These are phyloP conservation scores for Neoscelio sp. DNA, from an alignment of 2,888 invertebrate genomes.

Conservation along the genomic window DNA sequence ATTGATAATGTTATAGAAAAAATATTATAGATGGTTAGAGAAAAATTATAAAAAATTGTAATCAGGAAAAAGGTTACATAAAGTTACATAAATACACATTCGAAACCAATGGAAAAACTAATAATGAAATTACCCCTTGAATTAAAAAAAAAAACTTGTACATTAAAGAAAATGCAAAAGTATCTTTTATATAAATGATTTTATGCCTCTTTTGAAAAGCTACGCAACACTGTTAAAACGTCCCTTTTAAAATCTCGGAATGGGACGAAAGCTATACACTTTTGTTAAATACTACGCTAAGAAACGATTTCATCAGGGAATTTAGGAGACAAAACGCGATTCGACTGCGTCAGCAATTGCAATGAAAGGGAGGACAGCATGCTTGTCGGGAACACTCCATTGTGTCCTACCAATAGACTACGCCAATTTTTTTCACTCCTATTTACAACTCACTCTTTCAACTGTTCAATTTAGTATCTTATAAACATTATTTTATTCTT, in stretches of 20 bases:
- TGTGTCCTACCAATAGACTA: conserved; percentile 22
- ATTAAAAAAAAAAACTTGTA: no score
- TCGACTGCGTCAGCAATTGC: conserved; percentile 71
- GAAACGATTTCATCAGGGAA: conserved; percentile 75
- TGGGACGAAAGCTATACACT: conserved; percentile 44
- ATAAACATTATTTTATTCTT: no score
- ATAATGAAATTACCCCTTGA: no score
- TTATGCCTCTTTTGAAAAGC: not conserved
- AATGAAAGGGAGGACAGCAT: conserved; percentile 34
- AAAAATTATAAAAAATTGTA: no score
- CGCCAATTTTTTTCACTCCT: conserved; percentile 2
- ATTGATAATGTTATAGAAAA: no score
- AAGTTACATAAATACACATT: no score
- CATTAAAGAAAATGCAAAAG: no score
- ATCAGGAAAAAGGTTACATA: no score
- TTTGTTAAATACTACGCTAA: conserved; percentile 72
- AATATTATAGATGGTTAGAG: no score
- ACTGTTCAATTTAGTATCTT: no score
- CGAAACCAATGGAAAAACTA: no score
- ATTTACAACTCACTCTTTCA: conserved; percentile 8
- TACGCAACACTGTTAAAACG: conserved; percentile 33
- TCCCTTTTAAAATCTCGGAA: conserved; percentile 54
- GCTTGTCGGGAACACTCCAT: conserved; percentile 14
- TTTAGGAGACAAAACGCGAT: conserved; percentile 73
- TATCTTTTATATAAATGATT: not conserved